phyloP scores from a whole-genome alignment of 2,888 invertebrate species.

The Ichneumoninae sp. region DNA sequence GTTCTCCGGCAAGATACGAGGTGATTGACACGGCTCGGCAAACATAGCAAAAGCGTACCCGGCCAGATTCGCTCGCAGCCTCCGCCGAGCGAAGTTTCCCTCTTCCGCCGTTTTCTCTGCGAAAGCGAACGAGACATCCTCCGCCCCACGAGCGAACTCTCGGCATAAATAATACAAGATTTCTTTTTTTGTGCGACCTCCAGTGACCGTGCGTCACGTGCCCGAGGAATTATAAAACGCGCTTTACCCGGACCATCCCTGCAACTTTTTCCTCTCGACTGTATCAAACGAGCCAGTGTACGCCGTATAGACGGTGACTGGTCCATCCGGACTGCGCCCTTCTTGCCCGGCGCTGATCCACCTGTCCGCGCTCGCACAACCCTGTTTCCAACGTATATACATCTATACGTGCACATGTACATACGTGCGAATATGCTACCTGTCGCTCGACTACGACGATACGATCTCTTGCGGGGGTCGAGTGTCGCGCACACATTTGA shows the following conservation, averaged over 20 bases:
- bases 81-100: too few species aligned
- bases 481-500: constrained; percentile 63
- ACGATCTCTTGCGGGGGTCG: constrained; percentile 55
- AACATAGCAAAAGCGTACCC: constrained; percentile 43
- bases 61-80: neutral
- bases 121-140: neutral
- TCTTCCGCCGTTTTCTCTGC: constrained; percentile 10
- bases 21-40: constrained; percentile 53
- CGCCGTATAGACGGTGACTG: neutral
- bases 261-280: neutral
- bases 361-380: neutral
- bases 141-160: neutral
- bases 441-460: constrained; percentile 43
- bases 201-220: constrained; percentile 1
- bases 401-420: neutral
- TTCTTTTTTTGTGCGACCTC: neutral
- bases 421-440: neutral
- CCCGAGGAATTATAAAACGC: constrained; percentile 43
- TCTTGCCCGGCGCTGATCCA: constrained; percentile 14
- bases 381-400: neutral
- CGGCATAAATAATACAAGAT: neutral
- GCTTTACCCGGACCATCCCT: neutral
- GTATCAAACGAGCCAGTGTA: neutral
- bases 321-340: constrained; percentile 1
- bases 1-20: constrained; percentile 39